Base-by-base conservation (phyloP, 2,797 vertebrate genomes). In the Silurus aristotelis region DNA sequence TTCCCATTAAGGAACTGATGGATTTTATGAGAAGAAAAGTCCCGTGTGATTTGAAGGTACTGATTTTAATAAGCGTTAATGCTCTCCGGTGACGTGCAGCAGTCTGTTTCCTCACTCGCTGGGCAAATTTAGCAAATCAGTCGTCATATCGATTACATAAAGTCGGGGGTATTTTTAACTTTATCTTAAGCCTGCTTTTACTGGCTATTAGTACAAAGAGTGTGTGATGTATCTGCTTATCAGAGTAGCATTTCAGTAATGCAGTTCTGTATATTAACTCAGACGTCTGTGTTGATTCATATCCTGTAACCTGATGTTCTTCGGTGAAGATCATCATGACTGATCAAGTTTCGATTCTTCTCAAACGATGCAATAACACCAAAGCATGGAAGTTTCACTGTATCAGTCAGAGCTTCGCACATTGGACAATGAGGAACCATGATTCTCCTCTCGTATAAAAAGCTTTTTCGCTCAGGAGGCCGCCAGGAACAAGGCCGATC, bases 111-210 rank as follows among this genome's bases (percentile, higher is more conserved):
- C 56, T 78, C 64, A 27, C 43, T 52, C 64, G 31, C 31, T 68
- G 60, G 9, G 58, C 25, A 83, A 68, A 55, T 83, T 84, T 68
- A 64, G 27, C 31, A 80, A 68, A 84, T 84, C 60, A 87, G 58
- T 87, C 87, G 85, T 87, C 87, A 85, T 61, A 84, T 20, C 10
- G 52, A 81, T 73, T 43, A 8, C 71, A 84, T 81, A 20, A 66
- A 76, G 38, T 6, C 82, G n/a, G 61, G 61, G 80, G 55, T 67
- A 61, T 85, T 80, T 43, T n/a, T 73, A 52, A 22, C 43, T 61
- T 3, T 82, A 67, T 87, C 80, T 56, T 77, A 66, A 84, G 68
- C 48, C 61, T 22, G 73, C 12, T 81, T 83, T 88, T 55, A 83
- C 75, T 27, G 80, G 80, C 46, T 82, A n/a, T 82, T 73, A 60